Conservation (phyloP, 1,140 invertebrate species). For the Laupala kohalensis region DNA sequence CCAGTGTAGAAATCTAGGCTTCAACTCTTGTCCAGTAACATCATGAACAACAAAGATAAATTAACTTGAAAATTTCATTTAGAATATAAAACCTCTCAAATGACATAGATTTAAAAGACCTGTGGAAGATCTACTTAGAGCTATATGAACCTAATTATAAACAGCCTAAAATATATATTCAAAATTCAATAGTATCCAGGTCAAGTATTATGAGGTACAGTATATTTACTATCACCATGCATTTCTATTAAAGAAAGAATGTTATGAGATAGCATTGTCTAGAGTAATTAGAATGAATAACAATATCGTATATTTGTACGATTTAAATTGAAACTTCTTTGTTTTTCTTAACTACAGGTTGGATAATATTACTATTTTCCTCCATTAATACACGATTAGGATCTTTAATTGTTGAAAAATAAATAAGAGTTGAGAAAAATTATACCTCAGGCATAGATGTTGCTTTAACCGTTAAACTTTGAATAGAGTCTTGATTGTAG, state of each 20-base stretch:
- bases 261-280: not conserved
- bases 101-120: not conserved
- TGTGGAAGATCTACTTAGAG: not conserved
- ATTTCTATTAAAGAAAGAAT: not conserved
- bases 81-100: not conserved
- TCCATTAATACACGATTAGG: not conserved
- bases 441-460: not conserved
- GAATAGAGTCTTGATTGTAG: not conserved
- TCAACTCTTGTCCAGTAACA: not conserved
- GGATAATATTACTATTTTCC: not conserved
- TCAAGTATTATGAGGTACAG: not conserved
- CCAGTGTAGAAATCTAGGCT: not conserved
- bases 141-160: not conserved
- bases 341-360: not conserved
- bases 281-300: not conserved
- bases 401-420: not conserved
- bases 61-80: not conserved
- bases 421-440: not conserved
- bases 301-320: not conserved
- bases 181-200: not conserved
- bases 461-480: not conserved
- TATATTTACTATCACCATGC: not conserved
- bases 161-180: not conserved
- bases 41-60: not conserved
- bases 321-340: not conserved